phyloP scores from a whole-genome alignment of 2,113 vertebrate genomes.

The Dryoscopus gambensis region DNA sequence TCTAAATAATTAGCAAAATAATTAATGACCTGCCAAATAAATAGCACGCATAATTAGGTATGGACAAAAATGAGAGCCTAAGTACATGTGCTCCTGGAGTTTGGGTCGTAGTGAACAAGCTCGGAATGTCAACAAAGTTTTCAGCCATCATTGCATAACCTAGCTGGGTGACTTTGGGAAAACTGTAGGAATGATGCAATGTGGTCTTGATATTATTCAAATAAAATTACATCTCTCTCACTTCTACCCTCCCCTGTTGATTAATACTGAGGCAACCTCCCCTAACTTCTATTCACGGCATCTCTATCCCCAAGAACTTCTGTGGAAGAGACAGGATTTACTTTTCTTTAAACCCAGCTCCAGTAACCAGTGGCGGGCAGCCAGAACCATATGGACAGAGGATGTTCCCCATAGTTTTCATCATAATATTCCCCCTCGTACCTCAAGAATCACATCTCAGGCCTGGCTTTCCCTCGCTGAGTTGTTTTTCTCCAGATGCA shows the following conservation, averaged over 20 bases:
- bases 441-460: background rate
- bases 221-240: background rate
- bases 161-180: background rate
- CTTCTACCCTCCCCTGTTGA: background rate
- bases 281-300: background rate
- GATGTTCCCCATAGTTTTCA: background rate
- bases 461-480: background rate
- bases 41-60: background rate
- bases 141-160: background rate
- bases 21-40: conserved; percentile 28
- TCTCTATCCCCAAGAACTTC: background rate
- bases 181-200: background rate
- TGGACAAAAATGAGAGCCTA: background rate
- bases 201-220: background rate
- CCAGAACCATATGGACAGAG: background rate
- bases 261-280: background rate
- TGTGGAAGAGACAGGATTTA: background rate
- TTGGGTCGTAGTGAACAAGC: background rate
- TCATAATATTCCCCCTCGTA: background rate
- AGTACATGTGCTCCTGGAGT: background rate
- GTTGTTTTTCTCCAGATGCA: background rate
- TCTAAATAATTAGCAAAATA: conserved; percentile 62
- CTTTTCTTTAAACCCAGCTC: background rate
- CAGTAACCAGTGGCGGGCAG: background rate
- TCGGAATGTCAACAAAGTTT: background rate